Conservation (phyloP, 2,888 invertebrate genomes). For the Latrodectus elegans region DNA sequence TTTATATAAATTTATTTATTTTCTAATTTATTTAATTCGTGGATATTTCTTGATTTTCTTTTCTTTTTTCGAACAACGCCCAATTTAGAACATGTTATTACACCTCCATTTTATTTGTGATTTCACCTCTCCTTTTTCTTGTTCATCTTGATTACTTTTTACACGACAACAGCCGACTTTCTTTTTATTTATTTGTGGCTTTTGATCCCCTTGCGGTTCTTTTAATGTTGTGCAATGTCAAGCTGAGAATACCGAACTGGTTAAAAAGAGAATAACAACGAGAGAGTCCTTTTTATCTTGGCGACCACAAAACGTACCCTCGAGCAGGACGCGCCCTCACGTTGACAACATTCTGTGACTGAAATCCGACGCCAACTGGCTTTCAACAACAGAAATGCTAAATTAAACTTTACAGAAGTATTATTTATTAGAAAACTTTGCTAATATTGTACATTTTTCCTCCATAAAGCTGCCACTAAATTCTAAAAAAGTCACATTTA, state of each 20-base stretch:
- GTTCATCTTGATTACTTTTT: too few relatives aligned
- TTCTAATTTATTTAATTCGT: too few relatives aligned
- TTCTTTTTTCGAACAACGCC: too few relatives aligned
- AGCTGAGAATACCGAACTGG: slow-evolving; percentile 7
- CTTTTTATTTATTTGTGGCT: slow-evolving; percentile 8
- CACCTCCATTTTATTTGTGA: too few relatives aligned
- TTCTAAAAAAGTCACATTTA: background rate
- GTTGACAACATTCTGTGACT: slow-evolving; percentile 45
- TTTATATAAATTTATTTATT: too few relatives aligned
- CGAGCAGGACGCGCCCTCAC: slow-evolving; percentile 16
- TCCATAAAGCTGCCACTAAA: too few relatives aligned
- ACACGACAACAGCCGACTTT: background rate
- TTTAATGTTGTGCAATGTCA: slow-evolving; percentile 14
- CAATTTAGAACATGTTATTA: too few relatives aligned
- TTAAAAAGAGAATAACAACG: slow-evolving; percentile 8
- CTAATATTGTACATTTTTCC: background rate
- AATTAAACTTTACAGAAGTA: slow-evolving; percentile 13
- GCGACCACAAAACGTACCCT: slow-evolving; percentile 52
- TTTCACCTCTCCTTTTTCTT: too few relatives aligned
- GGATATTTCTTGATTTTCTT: too few relatives aligned
- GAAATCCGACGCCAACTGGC: slow-evolving; percentile 10
- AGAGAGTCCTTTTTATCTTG: slow-evolving; percentile 23
- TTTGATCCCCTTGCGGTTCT: slow-evolving; percentile 7
- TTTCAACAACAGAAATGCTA: background rate
- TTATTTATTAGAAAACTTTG: slow-evolving; percentile 18